Conservation (phyloP, 2,113 vertebrate genomes). For the Dasyprocta punctata region DNA sequence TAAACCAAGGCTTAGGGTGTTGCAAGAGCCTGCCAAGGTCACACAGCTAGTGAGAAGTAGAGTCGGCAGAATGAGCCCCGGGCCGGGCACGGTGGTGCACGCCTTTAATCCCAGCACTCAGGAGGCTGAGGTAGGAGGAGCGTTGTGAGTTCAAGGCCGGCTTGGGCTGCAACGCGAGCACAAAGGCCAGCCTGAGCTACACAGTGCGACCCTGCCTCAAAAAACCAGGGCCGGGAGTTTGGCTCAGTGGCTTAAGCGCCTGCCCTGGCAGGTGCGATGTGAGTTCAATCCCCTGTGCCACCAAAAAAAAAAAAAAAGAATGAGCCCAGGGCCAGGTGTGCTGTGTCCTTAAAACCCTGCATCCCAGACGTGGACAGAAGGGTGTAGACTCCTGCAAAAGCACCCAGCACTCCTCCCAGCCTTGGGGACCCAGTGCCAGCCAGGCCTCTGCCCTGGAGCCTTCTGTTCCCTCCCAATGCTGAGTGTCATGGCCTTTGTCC, state of each 20-base stretch:
- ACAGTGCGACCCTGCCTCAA: no score
- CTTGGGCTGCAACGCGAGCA: no score
- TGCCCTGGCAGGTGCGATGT: no score
- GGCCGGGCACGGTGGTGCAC: no score
- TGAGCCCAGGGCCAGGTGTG: neutral
- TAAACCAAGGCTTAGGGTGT: neutral
- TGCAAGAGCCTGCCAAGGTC: neutral
- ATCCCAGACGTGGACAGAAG: neutral
- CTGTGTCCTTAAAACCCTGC: neutral
- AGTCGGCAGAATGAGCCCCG: neutral
- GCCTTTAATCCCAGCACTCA: no score
- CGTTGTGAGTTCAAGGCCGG: no score
- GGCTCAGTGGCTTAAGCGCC: no score
- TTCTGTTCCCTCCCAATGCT: neutral
- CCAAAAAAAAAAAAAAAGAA: no score
- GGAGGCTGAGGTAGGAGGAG: no score
- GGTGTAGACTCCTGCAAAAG: neutral
- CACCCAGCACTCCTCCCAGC: neutral
- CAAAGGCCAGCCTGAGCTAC: no score
- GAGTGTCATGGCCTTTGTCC: neutral
- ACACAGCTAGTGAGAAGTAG: neutral
- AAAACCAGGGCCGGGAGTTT: no score
- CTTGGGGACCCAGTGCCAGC: neutral
- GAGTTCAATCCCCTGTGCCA: no score
- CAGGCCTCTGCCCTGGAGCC: neutral